These are phyloP conservation scores for Epinephelus fuscoguttatus DNA, from an alignment of 2,113 vertebrate species.

Conservation along the genomic window DNA sequence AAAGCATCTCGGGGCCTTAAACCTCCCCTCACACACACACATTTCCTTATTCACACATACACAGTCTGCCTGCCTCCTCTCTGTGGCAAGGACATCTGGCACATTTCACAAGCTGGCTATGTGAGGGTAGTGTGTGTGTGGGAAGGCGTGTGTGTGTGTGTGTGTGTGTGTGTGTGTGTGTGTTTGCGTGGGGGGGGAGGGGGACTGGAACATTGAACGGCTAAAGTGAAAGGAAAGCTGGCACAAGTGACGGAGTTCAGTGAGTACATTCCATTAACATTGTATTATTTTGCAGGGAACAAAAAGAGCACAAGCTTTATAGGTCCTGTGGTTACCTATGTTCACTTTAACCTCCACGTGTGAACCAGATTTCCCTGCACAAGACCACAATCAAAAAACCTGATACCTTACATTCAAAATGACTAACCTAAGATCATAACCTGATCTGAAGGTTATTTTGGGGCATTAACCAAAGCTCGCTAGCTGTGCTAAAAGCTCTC, in stretches of 20 bases:
- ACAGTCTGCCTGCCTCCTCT: constrained; percentile 50
- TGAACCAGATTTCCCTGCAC: background rate
- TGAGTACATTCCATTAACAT: constrained; percentile 49
- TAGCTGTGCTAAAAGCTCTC: constrained; percentile 50
- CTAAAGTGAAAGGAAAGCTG: constrained; percentile 64
- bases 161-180: constrained; percentile 26
- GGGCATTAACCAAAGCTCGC: constrained; percentile 30
- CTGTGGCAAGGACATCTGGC: constrained; percentile 78
- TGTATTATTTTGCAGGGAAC: constrained; percentile 14
- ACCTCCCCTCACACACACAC: constrained; percentile 22
- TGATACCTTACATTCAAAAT: constrained; percentile 7
- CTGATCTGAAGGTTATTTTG: constrained; percentile 25
- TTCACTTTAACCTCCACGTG: constrained; percentile 21
- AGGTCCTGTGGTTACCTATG: background rate
- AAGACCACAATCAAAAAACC: constrained; percentile 27
- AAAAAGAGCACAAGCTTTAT: background rate
- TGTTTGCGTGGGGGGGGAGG: constrained; percentile 27
- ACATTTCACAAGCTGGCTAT: constrained; percentile 72
- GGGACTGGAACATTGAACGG: constrained; percentile 50
- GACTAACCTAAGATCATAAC: constrained; percentile 10
- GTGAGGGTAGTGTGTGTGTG: constrained; percentile 50
- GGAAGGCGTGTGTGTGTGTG: constrained; percentile 16
- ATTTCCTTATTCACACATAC: constrained; percentile 40
- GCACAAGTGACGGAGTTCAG: constrained; percentile 59
- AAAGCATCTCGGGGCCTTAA: constrained; percentile 27